A percentile compares a stretch with the other conserved stretches of the same genome.
Conservation (phyloP, 2,797 vertebrate species). For the Myripristis murdjan region DNA sequence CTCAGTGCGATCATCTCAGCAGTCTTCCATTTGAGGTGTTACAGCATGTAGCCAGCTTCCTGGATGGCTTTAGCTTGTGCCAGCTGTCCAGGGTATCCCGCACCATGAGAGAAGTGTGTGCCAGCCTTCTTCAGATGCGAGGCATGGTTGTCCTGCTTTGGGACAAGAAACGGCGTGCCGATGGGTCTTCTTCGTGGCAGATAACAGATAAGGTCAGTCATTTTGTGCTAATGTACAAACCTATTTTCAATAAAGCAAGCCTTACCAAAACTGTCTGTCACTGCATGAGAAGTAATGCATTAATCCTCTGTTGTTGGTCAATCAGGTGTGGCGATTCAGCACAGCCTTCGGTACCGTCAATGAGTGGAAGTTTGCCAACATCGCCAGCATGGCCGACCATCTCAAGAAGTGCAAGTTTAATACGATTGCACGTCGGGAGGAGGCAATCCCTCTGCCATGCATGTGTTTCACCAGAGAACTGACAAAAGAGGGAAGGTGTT, state of each 20-base stretch:
- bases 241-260: too few relatives aligned
- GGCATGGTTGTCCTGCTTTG: conserved; percentile 98
- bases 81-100: conserved; percentile 95
- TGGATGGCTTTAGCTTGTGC: conserved; percentile 97
- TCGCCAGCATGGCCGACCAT: conserved; percentile 98
- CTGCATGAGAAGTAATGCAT: not conserved
- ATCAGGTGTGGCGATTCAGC: conserved; percentile 98
- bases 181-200: conserved; percentile 94
- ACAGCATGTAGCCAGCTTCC: conserved; percentile 94
- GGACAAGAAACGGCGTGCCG: conserved; percentile 90
- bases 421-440: conserved; percentile 90
- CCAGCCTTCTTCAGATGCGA: conserved; percentile 94
- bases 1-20: conserved; percentile 91
- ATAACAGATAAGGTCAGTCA: conserved; percentile 94
- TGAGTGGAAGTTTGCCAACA: conserved; percentile 98
- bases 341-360: conserved; percentile 98
- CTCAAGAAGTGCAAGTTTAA: conserved; percentile 98
- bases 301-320: not conserved
- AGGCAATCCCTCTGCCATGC: conserved; percentile 95
- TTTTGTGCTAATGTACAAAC: not conserved
- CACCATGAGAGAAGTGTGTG: conserved; percentile 96
- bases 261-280: too few relatives aligned
- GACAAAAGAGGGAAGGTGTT: conserved; percentile 95
- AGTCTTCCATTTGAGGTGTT: conserved; percentile 95
- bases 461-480: conserved; percentile 99